Evolutionary conservation across 2,797 vertebrate species (phyloP).

Genomic region (Megaceryle alcyon): DNA sequence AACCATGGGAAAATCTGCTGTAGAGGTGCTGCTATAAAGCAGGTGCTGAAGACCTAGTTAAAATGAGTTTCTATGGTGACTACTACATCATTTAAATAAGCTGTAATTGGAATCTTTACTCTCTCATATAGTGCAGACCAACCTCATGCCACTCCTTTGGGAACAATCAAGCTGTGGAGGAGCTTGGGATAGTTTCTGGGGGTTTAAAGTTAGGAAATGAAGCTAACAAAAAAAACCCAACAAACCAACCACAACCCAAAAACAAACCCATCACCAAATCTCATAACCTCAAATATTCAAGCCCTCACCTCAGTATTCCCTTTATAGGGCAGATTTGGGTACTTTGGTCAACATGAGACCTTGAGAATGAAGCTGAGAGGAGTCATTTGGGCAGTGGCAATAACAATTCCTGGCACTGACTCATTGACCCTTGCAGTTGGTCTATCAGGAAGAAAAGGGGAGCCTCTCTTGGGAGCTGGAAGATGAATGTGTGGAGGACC

Average conservation of each 20-base stretch:
- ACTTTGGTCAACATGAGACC: neutral
- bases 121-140: neutral
- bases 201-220: neutral
- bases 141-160: fast-evolving
- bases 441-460: neutral
- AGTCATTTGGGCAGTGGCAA: neutral
- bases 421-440: neutral
- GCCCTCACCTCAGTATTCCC: neutral
- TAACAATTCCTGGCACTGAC: neutral
- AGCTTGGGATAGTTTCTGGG: neutral
- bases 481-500: neutral
- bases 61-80: neutral
- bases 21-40: neutral
- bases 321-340: neutral
- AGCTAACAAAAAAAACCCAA: neutral
- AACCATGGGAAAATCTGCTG: neutral
- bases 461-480: neutral
- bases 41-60: neutral
- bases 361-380: neutral
- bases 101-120: neutral
- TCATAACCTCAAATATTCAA: neutral
- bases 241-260: too few species aligned
- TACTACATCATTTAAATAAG: neutral
- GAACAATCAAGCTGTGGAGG: neutral
- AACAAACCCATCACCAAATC: neutral